Percentiles rank a stretch among this genome's conserved stretches.
Conservation (phyloP, 1,140 invertebrate genomes). For the Notospermus geniculatus region DNA sequence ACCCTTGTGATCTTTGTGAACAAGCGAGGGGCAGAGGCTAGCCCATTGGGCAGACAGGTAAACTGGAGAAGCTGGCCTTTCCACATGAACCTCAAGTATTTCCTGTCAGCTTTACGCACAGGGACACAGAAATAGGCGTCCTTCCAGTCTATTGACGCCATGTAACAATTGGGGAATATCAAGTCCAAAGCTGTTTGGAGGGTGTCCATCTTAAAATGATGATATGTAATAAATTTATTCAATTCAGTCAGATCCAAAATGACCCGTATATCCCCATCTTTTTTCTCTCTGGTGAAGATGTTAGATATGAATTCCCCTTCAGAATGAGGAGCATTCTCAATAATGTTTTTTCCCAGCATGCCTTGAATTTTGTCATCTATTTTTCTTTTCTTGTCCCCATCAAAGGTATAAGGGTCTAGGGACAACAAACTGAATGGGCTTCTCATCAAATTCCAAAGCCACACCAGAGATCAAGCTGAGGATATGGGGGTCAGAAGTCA, state of each 20-base stretch:
- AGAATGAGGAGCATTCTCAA: not conserved
- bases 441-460: too few species aligned
- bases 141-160: not conserved
- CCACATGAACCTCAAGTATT: not conserved
- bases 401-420: too few species aligned
- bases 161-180: not conserved
- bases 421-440: too few species aligned
- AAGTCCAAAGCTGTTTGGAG: not conserved
- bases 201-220: conserved; percentile 10
- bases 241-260: conserved; percentile 2
- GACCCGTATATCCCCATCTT: not conserved
- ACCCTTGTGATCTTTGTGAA: not conserved
- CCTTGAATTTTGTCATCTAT: too few species aligned
- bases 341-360: conserved; percentile 2
- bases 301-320: not conserved
- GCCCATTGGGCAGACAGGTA: conserved; percentile 5
- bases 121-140: conserved; percentile 1
- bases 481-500: too few species aligned
- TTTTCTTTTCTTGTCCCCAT: too few species aligned
- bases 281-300: not conserved
- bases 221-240: conserved; percentile 3
- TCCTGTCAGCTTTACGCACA: not conserved
- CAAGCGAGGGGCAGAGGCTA: not conserved
- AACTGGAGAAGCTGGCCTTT: not conserved
- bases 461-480: too few species aligned